Conservation (phyloP, 2,797 vertebrate species). For the Fistularia commersonii region DNA sequence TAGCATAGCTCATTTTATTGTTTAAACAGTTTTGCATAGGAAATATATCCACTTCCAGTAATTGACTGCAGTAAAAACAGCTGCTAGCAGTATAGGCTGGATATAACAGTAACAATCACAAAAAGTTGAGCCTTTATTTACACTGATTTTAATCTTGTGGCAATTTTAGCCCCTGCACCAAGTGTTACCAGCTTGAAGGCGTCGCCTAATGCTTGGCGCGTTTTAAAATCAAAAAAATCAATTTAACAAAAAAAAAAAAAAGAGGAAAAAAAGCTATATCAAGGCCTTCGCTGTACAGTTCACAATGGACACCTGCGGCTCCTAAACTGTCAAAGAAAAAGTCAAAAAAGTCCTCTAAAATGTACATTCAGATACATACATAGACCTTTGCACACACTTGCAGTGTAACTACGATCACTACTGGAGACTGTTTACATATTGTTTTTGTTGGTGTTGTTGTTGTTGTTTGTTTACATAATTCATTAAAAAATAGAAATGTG, state of each 20-base stretch:
- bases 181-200: constrained; percentile 88
- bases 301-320: constrained; percentile 82
- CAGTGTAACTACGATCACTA: constrained; percentile 76
- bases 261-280: constrained; percentile 61
- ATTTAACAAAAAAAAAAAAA: neutral
- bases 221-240: constrained; percentile 62
- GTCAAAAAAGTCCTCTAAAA: constrained; percentile 84
- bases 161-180: constrained; percentile 93
- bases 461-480: constrained; percentile 58
- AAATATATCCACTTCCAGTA: constrained; percentile 99
- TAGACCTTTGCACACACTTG: constrained; percentile 83
- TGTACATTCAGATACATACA: constrained; percentile 89
- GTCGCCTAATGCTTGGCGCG: constrained; percentile 68
- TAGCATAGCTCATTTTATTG: constrained; percentile 99
- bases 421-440: constrained; percentile 73
- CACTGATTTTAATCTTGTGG: constrained; percentile 99
- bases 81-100: constrained; percentile 99
- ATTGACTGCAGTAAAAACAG: constrained; percentile 99
- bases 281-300: constrained; percentile 77
- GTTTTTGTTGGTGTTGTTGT: constrained; percentile 71
- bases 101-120: constrained; percentile 99
- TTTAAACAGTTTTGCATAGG: constrained; percentile 99
- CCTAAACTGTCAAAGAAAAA: constrained; percentile 76
- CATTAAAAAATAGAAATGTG: constrained; percentile 72
- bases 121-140: constrained; percentile 99